Evolutionary conservation across 2,888 invertebrate genomes (phyloP).

Genomic region (Cryptocephalus moraei): DNA sequence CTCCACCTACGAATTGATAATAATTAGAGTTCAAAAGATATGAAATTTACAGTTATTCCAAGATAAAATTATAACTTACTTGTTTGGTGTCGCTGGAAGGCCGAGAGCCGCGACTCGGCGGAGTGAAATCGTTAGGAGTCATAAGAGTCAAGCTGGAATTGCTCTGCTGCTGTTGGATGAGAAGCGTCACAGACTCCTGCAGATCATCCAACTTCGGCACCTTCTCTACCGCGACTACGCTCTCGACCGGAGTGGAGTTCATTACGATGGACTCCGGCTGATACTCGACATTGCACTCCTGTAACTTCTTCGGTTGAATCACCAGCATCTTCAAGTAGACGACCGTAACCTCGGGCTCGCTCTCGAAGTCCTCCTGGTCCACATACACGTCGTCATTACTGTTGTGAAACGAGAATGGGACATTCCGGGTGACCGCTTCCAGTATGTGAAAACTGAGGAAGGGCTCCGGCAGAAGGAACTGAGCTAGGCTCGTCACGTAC

Average conservation of each 20-base stretch:
- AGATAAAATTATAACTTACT: neutral
- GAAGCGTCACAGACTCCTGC: slow-evolving; percentile 32
- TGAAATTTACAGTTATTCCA: no score
- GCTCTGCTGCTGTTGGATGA: slow-evolving; percentile 33
- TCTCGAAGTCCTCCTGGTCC: slow-evolving; percentile 47
- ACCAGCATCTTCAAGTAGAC: slow-evolving; percentile 57
- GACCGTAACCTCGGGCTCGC: slow-evolving; percentile 41
- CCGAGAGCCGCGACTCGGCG: slow-evolving; percentile 36
- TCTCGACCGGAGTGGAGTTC: slow-evolving; percentile 10
- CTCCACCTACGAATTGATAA: neutral
- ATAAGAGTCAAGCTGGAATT: slow-evolving; percentile 54
- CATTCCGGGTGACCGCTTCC: slow-evolving; percentile 54
- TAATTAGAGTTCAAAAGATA: no score
- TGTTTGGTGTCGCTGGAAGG: neutral
- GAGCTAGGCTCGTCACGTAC: slow-evolving; percentile 65
- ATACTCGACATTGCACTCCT: slow-evolving; percentile 47
- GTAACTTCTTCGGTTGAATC: slow-evolving; percentile 81
- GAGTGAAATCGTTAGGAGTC: slow-evolving; percentile 80
- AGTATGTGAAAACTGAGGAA: slow-evolving; percentile 83
- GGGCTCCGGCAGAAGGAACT: slow-evolving; percentile 79
- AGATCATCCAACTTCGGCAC: slow-evolving; percentile 32
- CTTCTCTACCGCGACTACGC: slow-evolving; percentile 15
- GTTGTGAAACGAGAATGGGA: slow-evolving; percentile 35
- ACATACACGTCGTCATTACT: slow-evolving; percentile 47
- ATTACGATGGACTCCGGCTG: slow-evolving; percentile 26